These are phyloP conservation scores for Pachyuromys duprasi DNA, from an alignment of 2,797 vertebrate species.

Conservation along the genomic window DNA sequence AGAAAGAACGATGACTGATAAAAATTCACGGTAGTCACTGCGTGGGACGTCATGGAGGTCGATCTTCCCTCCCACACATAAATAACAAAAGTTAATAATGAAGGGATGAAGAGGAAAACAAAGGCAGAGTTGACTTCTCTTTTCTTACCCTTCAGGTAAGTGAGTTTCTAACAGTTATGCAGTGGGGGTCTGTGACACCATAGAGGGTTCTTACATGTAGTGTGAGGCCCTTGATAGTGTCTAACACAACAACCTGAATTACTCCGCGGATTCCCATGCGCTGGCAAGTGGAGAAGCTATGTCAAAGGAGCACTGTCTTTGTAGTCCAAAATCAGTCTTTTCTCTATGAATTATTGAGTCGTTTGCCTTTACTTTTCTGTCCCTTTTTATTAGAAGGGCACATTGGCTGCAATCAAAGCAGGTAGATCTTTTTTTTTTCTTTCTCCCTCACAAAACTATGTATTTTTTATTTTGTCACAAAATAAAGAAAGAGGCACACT, in stretches of 20 bases:
- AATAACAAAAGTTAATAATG: background rate
- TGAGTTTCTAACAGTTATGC: background rate
- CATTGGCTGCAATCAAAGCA: constrained; percentile 67
- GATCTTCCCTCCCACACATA: background rate
- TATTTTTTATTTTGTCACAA: constrained; percentile 70
- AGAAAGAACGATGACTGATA: background rate
- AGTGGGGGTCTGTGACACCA: background rate
- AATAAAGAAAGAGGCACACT: constrained; percentile 48
- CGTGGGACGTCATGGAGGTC: background rate
- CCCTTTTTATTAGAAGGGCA: constrained; percentile 66
- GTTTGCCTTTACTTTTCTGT: constrained; percentile 91
- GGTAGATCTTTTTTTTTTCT: constrained; percentile 62
- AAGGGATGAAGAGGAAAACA: background rate
- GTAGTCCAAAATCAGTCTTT: constrained; percentile 86
- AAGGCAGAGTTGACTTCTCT: background rate
- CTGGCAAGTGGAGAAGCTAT: constrained; percentile 84
- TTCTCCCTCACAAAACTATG: constrained; percentile 33
- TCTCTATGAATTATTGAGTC: constrained; percentile 95
- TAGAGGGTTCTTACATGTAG: background rate
- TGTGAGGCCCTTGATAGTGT: background rate
- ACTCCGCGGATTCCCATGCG: background rate
- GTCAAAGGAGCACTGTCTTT: constrained; percentile 82
- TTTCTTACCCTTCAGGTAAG: background rate
- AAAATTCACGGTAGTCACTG: background rate
- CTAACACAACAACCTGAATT: background rate